A percentile compares a stretch with the other conserved stretches of the same genome.
Conservation (phyloP, 2,888 invertebrate genomes). For the Slavum lentiscoides region DNA sequence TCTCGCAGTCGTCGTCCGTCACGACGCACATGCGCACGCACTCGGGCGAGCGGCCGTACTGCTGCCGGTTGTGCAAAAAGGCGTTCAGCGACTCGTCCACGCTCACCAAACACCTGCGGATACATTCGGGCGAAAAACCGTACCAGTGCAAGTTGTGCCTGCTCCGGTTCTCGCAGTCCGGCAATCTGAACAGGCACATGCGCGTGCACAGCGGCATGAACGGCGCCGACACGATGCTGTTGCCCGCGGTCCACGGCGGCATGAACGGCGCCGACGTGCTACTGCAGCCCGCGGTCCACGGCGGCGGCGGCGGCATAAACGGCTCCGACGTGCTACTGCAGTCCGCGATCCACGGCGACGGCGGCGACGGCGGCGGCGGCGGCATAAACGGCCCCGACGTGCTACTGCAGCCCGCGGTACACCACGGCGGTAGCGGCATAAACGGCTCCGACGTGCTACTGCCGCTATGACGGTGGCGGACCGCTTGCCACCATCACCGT, state of each 20-base stretch:
- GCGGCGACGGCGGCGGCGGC: too few species aligned
- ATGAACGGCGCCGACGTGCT: too few species aligned
- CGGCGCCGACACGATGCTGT: conserved; percentile 32
- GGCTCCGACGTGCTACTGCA: too few species aligned
- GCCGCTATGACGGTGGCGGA: too few species aligned
- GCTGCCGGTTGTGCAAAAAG: conserved; percentile 93
- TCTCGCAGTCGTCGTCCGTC: conserved; percentile 93
- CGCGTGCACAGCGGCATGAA: conserved; percentile 78
- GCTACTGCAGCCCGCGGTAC: too few species aligned
- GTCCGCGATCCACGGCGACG: too few species aligned
- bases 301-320: too few species aligned
- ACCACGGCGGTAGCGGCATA: conserved; percentile 39
- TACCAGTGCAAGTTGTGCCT: conserved; percentile 97
- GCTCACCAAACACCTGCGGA: conserved; percentile 92
- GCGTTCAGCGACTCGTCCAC: conserved; percentile 99
- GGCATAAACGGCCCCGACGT: not conserved
- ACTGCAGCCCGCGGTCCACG: too few species aligned
- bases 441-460: too few species aligned
- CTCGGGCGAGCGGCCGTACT: conserved; percentile 96
- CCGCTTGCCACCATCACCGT: not conserved
- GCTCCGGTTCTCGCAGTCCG: conserved; percentile 95
- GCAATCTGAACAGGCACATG: conserved; percentile 98
- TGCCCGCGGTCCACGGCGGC: conserved; percentile 17
- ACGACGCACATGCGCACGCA: conserved; percentile 99
- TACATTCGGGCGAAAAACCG: conserved; percentile 90